Evolutionary conservation across 92 coral and sea anemone genomes (phyloP).

Genomic region (Phenganax stokvisi): DNA sequence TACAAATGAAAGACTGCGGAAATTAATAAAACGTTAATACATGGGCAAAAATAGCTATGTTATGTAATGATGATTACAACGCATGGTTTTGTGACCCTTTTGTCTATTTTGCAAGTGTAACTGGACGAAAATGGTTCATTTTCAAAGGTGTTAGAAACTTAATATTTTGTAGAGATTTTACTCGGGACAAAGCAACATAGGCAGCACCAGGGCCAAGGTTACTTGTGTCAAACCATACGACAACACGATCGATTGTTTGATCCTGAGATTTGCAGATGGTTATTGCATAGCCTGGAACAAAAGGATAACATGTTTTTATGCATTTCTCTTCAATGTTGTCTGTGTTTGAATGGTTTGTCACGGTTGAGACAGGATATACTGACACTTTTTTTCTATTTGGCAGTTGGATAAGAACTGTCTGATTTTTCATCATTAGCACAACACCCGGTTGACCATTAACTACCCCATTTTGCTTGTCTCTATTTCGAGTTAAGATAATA

Average conservation of each 20-base stretch:
- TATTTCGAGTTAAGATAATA: not conserved
- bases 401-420: not conserved
- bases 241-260: not conserved
- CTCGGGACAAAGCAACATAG: slow-evolving; percentile 23
- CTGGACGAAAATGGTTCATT: slow-evolving; percentile 18
- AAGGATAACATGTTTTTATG: not conserved
- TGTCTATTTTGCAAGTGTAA: not conserved
- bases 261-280: not conserved
- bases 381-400: not conserved
- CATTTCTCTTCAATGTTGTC: not conserved
- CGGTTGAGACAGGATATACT: not conserved
- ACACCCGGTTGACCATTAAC: slow-evolving; percentile 21
- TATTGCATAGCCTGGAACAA: slow-evolving; percentile 1
- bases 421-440: not conserved
- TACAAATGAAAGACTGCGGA: too few relatives aligned
- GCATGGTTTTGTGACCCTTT: not conserved
- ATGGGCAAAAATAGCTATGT: too few relatives aligned
- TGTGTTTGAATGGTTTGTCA: too few relatives aligned
- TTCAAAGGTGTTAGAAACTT: slow-evolving; percentile 13
- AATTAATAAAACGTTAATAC: too few relatives aligned
- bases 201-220: not conserved
- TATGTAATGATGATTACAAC: too few relatives aligned
- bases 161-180: slow-evolving; percentile 4
- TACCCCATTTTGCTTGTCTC: slow-evolving; percentile 13
- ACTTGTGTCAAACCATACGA: not conserved